A percentile compares a stretch with the other conserved stretches of the same genome.
phyloP scores from a whole-genome alignment of 2,888 invertebrate species.

The Trissolcus japonicus region DNA sequence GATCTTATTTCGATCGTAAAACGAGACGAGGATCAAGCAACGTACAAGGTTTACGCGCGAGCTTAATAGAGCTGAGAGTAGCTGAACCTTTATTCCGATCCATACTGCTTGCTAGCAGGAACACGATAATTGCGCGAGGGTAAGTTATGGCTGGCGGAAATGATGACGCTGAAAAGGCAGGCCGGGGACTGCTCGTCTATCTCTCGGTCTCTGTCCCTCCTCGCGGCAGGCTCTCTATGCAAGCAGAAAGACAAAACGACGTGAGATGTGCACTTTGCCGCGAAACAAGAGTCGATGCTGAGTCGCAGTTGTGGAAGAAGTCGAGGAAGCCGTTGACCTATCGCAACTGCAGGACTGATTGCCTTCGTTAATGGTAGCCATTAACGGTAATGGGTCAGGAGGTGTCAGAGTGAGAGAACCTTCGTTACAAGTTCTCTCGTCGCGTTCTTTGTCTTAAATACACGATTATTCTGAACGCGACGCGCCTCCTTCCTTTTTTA shows the following conservation, averaged over 20 bases:
- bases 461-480: constrained; percentile 36
- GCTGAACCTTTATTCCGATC: constrained; percentile 57
- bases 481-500: constrained; percentile 16
- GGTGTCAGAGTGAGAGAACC: constrained; percentile 54
- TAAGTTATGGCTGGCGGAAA: constrained; percentile 63
- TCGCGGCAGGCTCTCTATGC: constrained; percentile 39
- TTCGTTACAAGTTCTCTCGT: constrained; percentile 44
- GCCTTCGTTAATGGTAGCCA: constrained; percentile 60
- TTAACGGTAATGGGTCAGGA: constrained; percentile 61
- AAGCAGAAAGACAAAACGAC: constrained; percentile 56
- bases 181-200: constrained; percentile 42
- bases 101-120: constrained; percentile 58
- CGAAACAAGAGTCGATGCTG: constrained; percentile 52
- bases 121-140: constrained; percentile 63
- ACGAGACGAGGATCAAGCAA: constrained; percentile 42
- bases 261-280: constrained; percentile 52
- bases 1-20: constrained; percentile 55
- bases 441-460: constrained; percentile 47
- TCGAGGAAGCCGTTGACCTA: constrained; percentile 59
- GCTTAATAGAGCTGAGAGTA: constrained; percentile 53
- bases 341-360: constrained; percentile 58
- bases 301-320: constrained; percentile 50
- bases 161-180: constrained; percentile 62
- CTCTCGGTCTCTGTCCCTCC: constrained; percentile 29
- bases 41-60: constrained; percentile 54